Percentiles rank a stretch among this genome's conserved stretches.
These are phyloP conservation scores for Theonella swinhoei DNA, from an alignment of 37 sponge, comb jelly and placozoan species.

Conservation along the genomic window DNA sequence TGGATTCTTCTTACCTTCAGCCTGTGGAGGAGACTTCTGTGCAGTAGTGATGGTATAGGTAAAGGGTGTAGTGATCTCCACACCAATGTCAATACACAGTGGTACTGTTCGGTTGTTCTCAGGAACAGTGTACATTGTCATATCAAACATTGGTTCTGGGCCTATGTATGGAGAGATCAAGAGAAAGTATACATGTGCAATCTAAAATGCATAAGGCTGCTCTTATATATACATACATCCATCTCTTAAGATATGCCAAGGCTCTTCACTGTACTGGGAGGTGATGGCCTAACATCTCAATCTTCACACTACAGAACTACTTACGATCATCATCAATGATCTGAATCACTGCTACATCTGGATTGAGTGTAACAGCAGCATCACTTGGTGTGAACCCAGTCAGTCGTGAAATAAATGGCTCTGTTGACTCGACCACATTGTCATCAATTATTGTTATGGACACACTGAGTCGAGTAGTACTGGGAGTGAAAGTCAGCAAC, in stretches of 20 bases:
- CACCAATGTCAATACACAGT: neutral
- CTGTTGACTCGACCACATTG: neutral
- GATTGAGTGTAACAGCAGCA: neutral
- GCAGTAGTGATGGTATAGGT: neutral
- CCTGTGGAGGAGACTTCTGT: neutral
- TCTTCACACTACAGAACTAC: too few relatives aligned
- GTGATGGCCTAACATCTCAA: too few relatives aligned
- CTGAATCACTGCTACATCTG: neutral
- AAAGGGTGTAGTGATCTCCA: neutral
- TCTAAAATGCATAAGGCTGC: too few relatives aligned
- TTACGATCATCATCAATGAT: slow-evolving; percentile 50
- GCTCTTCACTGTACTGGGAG: too few relatives aligned
- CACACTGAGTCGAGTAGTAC: neutral
- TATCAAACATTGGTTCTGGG: neutral
- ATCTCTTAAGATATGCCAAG: too few relatives aligned
- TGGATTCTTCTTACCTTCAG: neutral
- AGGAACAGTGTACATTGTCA: slow-evolving; percentile 4
- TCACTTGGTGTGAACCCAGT: neutral
- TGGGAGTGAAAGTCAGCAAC: neutral
- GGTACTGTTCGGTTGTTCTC: neutral
- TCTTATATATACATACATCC: too few relatives aligned
- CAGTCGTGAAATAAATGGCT: neutral
- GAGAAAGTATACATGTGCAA: neutral
- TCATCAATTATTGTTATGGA: neutral
- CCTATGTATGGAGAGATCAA: neutral